Evolutionary conservation across 2,113 vertebrate species (phyloP), one percentile per base, ranked within the genome.

Genomic region (Emydocephalus ijimae): DNA sequence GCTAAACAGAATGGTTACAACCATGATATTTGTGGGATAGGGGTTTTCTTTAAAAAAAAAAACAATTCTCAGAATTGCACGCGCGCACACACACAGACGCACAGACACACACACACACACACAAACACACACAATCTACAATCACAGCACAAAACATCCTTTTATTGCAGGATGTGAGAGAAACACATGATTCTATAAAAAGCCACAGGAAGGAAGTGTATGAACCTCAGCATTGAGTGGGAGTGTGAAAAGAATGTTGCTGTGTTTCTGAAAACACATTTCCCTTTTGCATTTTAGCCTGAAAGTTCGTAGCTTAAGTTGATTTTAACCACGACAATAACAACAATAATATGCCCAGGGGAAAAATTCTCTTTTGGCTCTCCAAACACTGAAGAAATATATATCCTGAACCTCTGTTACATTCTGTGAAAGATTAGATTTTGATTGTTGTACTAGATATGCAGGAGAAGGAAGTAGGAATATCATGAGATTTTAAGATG

Each of bases 141-240:
- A 95, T 94, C 95, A 94, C 95, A 94, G 96, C 98, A 98, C 98
- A 98, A 98, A 98, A 98, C 98, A 98, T 98, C 98, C 98, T 98
- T 91, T 98, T 99, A 98, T 99, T 99, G 97, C 98, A 98, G 98
- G 98, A 99, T 98, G 98, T 98, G 98, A 98, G 98, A 98, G 98
- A 98, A 99, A 98, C 98, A 97, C 98, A 98, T 93, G 97, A 97
- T 98, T 98, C 98, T 99, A 99, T 99, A 99, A 99, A 99, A 98
- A 99, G 98, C 95, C 97, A 97, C 98, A 99, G 99, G 99, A 99
- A 99, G 99, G 99, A 99, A 99, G 98, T 98, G 98, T 98, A 99
- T 97, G 98, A 98, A 98, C 98, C 98, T 98, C 96, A 96, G 98
- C 97, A 96, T 92, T 93, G 97, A 97, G 98, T 97, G 97, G 97